A percentile compares a stretch with the other conserved stretches of the same genome.
phyloP scores from a whole-genome alignment of 2,113 vertebrate species.

The Melanostigma gelatinosum region DNA sequence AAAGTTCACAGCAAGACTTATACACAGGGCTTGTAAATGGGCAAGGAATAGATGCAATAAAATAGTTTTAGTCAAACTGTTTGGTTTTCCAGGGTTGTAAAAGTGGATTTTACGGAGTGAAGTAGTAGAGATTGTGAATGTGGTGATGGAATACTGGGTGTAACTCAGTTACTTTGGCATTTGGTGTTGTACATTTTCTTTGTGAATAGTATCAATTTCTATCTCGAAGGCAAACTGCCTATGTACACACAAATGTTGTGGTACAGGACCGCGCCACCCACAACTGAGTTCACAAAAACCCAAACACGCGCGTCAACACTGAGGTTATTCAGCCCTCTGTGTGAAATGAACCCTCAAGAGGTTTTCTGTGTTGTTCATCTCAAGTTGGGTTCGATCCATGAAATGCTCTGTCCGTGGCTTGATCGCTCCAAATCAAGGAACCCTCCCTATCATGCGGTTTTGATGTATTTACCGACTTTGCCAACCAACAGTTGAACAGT shows the following conservation, averaged over 20 bases:
- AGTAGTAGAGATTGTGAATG: slow-evolving; percentile 38
- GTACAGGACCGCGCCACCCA: background rate
- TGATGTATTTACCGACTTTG: background rate
- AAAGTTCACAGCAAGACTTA: slow-evolving; percentile 52
- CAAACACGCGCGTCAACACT: slow-evolving; percentile 27
- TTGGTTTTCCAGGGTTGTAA: slow-evolving; percentile 62
- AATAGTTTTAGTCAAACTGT: slow-evolving; percentile 55
- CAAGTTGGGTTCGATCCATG: slow-evolving; percentile 38
- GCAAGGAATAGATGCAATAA: slow-evolving; percentile 60
- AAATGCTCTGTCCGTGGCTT: slow-evolving; percentile 29
- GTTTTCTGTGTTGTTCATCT: slow-evolving; percentile 28
- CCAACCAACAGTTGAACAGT: slow-evolving; percentile 26
- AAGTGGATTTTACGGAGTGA: slow-evolving; percentile 58
- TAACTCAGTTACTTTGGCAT: background rate
- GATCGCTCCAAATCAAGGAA: slow-evolving; percentile 37
- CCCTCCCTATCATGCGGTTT: slow-evolving; percentile 50
- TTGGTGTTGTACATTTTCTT: background rate
- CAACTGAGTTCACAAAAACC: background rate
- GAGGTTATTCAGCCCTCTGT: slow-evolving; percentile 25
- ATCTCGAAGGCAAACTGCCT: background rate
- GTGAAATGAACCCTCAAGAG: slow-evolving; percentile 2
- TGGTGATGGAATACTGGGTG: slow-evolving; percentile 25
- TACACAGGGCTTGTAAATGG: slow-evolving; percentile 54
- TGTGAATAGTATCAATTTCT: background rate
- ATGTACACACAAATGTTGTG: slow-evolving; percentile 1